Evolutionary conservation across 2,888 invertebrate species (phyloP).

Genomic region (Nomada lathburiana): DNA sequence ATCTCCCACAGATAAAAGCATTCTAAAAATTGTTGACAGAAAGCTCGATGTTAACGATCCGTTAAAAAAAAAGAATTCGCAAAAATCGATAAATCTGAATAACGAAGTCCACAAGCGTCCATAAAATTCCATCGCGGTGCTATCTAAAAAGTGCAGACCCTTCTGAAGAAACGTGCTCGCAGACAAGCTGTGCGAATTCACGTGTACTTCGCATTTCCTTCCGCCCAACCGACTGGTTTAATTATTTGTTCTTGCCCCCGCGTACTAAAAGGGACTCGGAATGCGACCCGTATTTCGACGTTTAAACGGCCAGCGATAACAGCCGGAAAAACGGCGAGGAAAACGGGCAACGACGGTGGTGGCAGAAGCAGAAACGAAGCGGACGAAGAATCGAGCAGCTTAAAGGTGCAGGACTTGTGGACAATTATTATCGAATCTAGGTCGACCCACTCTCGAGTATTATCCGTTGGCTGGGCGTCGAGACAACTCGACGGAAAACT

Average conservation of each 20-base stretch:
- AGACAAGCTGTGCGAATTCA: no score
- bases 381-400: conserved; percentile 41
- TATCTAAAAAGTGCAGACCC: not conserved
- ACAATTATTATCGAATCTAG: conserved; percentile 68
- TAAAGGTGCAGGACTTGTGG: conserved; percentile 44
- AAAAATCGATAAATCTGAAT: no score
- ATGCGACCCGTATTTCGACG: conserved; percentile 38
- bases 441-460: conserved; percentile 62
- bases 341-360: conserved; percentile 14
- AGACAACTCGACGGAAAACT: conserved; percentile 51
- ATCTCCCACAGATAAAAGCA: no score
- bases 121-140: no score
- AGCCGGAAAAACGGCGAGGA: conserved; percentile 19
- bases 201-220: not conserved
- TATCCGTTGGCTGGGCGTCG: conserved; percentile 41
- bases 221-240: conserved; percentile 4
- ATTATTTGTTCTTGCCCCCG: conserved; percentile 15
- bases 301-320: conserved; percentile 44
- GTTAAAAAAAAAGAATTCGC: no score
- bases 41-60: no score
- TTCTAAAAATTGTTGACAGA: no score
- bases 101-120: no score
- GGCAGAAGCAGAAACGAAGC: not conserved
- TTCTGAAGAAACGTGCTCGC: not conserved
- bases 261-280: conserved; percentile 1